These are phyloP conservation scores for Malachius bipustulatus DNA, from an alignment of 2,888 invertebrate species.

Conservation along the genomic window DNA sequence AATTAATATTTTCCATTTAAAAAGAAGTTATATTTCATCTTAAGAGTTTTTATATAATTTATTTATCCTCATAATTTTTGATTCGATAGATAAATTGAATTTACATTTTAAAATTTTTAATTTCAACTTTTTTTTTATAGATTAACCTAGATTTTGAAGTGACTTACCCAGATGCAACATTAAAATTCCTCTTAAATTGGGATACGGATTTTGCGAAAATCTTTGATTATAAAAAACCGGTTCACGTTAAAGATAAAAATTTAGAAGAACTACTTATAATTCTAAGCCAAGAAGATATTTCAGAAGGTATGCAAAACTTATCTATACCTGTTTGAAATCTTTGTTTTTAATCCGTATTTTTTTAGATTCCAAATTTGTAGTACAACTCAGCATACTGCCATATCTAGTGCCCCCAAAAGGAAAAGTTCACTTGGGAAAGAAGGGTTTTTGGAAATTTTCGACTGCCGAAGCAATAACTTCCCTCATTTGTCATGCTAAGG, in stretches of 20 bases:
- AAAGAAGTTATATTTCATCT: no score
- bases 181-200: conserved; percentile 1
- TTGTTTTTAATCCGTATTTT: conserved; percentile 1
- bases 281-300: conserved; percentile 5
- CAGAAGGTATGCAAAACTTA: conserved; percentile 2
- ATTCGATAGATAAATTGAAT: no score
- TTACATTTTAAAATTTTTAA: no score
- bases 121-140: conserved; percentile 2
- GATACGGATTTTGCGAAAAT: neutral
- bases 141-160: conserved; percentile 4
- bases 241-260: no score
- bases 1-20: no score
- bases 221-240: neutral
- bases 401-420: neutral
- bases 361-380: neutral
- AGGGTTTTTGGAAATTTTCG: conserved; percentile 7
- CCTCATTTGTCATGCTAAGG: conserved; percentile 7
- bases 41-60: no score
- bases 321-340: neutral
- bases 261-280: no score
- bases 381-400: neutral
- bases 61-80: no score
- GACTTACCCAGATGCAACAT: neutral
- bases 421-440: conserved; percentile 1
- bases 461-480: conserved; percentile 4